These are phyloP conservation scores for Fistularia commersonii DNA, from an alignment of 2,797 vertebrate genomes.

Conservation along the genomic window DNA sequence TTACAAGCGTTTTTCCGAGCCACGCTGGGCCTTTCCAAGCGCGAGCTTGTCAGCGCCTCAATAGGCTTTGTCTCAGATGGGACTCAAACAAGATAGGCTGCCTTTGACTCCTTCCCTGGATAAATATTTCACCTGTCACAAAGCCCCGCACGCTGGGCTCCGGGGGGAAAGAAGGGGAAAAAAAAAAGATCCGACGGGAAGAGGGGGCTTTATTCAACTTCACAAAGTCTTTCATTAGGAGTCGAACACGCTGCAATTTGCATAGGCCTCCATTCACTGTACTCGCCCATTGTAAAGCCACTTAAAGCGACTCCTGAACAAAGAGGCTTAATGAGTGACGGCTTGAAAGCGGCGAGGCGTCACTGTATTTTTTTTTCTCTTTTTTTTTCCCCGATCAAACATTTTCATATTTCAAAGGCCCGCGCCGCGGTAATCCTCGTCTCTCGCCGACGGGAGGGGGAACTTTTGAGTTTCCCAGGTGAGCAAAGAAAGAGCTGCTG, in stretches of 20 bases:
- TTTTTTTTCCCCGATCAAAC: constrained; percentile 26
- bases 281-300: constrained; percentile 51
- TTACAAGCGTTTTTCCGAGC: constrained; percentile 51
- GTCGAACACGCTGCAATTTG: constrained; percentile 41
- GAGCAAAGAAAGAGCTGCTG: too few species aligned
- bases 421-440: too few species aligned
- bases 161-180: constrained; percentile 13
- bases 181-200: constrained; percentile 13
- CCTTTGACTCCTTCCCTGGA: constrained; percentile 42
- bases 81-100: constrained; percentile 49
- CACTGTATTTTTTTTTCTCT: too few species aligned
- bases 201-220: constrained; percentile 33
- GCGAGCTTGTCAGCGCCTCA: constrained; percentile 64
- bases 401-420: too few species aligned
- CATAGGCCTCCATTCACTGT: constrained; percentile 43
- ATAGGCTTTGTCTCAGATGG: constrained; percentile 60
- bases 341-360: constrained; percentile 44
- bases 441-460: too few species aligned
- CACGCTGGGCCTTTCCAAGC: constrained; percentile 55
- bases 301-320: constrained; percentile 38
- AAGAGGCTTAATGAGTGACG: constrained; percentile 52
- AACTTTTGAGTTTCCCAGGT: too few species aligned
- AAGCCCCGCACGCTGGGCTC: constrained; percentile 17
- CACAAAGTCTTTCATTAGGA: constrained; percentile 37
- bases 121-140: constrained; percentile 59